Conservation (phyloP, 1,140 invertebrate genomes). For the Portunus trituberculatus region DNA sequence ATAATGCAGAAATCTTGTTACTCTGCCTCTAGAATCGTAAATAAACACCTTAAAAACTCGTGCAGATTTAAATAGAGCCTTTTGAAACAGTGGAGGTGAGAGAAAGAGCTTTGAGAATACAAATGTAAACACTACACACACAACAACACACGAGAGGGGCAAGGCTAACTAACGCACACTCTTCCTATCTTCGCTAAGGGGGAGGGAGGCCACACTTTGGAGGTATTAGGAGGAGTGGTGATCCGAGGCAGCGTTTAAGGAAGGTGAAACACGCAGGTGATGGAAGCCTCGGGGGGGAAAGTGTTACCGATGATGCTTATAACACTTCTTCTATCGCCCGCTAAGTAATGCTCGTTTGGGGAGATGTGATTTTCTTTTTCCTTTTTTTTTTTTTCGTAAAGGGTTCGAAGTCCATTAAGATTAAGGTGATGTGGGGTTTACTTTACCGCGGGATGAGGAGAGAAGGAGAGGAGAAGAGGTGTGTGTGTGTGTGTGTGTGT, state of each 20-base stretch:
- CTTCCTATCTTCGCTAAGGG: not conserved
- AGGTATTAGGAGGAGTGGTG: not conserved
- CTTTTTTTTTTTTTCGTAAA: not conserved
- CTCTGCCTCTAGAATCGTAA: no score
- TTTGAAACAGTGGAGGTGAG: no score
- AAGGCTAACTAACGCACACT: no score
- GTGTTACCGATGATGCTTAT: not conserved
- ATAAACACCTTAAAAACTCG: no score
- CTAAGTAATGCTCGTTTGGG: not conserved
- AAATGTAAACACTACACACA: no score
- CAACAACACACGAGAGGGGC: no score
- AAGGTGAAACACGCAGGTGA: slow-evolving; percentile 9
- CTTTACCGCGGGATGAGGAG: not conserved
- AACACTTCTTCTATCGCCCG: no score
- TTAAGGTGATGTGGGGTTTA: not conserved
- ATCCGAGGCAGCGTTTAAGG: not conserved
- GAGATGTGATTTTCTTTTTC: not conserved
- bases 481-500: no score
- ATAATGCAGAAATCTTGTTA: no score
- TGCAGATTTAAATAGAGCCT: no score
- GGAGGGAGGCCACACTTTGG: not conserved
- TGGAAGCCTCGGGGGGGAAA: not conserved
- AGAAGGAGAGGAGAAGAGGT: not conserved
- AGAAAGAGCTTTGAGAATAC: no score
- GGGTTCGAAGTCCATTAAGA: not conserved